phyloP scores from a whole-genome alignment of 2,797 vertebrate genomes.

The Sarcoramphus papa region DNA sequence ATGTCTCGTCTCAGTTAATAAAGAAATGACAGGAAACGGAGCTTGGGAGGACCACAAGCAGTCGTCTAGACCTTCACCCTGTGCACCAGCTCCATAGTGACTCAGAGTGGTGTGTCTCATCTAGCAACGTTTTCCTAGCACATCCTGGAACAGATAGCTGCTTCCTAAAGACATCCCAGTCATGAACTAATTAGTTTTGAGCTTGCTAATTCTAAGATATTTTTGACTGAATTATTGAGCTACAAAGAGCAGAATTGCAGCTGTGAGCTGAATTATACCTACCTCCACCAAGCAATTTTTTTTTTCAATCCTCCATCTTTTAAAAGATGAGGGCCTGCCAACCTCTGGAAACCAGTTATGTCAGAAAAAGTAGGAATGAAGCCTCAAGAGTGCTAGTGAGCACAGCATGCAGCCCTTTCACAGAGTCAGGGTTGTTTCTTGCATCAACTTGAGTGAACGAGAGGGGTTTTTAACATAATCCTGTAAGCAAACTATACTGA shows the following conservation, averaged over 20 bases:
- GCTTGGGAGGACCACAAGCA: not conserved
- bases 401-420: not conserved
- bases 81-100: not conserved
- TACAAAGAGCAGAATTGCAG: not conserved
- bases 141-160: not conserved
- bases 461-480: not conserved
- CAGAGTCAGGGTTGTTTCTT: not conserved
- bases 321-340: not conserved
- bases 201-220: not conserved
- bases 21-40: not conserved
- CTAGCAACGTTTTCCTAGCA: not conserved
- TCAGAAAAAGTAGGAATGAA: not conserved
- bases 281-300: not conserved
- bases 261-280: not conserved
- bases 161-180: not conserved
- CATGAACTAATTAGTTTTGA: not conserved
- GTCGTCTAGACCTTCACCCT: not conserved
- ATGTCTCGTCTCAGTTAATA: not conserved
- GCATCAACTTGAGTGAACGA: not conserved
- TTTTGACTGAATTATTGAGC: not conserved
- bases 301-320: not conserved
- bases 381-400: not conserved
- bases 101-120: not conserved
- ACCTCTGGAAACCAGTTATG: not conserved
- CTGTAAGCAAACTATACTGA: not conserved